Conservation (phyloP, 2,888 invertebrate genomes). For the Crepidodera aurea region DNA sequence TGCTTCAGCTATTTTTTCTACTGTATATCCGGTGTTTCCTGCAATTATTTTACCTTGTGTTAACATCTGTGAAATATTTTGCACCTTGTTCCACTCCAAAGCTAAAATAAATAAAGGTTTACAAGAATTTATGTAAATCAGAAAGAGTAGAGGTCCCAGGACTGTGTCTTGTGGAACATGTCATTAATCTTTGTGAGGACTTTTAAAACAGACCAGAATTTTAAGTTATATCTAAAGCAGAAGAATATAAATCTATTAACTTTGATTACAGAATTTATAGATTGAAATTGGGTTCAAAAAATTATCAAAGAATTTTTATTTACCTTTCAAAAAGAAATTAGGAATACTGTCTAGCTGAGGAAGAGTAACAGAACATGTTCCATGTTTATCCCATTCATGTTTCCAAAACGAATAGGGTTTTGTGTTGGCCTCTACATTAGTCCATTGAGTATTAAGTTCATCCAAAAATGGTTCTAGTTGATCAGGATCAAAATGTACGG, state of each 20-base stretch:
- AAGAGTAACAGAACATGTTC: conserved; percentile 75
- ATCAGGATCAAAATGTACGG: conserved; percentile 71
- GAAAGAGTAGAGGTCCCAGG: no score
- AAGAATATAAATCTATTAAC: no score
- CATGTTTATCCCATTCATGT: conserved; percentile 86
- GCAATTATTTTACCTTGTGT: conserved; percentile 67
- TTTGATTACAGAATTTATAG: no score
- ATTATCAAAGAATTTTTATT: no score
- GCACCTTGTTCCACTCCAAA: conserved; percentile 68
- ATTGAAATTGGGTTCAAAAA: no score
- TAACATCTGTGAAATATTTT: conserved; percentile 70
- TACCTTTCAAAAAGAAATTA: conserved; percentile 68
- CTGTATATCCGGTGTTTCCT: conserved; percentile 61
- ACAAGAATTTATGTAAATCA: neutral
- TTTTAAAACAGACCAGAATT: no score
- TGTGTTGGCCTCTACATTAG: conserved; percentile 71
- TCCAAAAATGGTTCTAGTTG: conserved; percentile 66
- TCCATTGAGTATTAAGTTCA: conserved; percentile 67
- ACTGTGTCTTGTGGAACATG: no score
- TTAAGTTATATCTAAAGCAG: no score
- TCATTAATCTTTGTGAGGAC: no score
- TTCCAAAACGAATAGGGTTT: conserved; percentile 71
- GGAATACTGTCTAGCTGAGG: conserved; percentile 67
- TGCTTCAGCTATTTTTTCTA: conserved; percentile 64
- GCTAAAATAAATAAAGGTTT: conserved; percentile 57